Conservation (phyloP, 1,140 invertebrate species). For the Centruroides sculpturatus region DNA sequence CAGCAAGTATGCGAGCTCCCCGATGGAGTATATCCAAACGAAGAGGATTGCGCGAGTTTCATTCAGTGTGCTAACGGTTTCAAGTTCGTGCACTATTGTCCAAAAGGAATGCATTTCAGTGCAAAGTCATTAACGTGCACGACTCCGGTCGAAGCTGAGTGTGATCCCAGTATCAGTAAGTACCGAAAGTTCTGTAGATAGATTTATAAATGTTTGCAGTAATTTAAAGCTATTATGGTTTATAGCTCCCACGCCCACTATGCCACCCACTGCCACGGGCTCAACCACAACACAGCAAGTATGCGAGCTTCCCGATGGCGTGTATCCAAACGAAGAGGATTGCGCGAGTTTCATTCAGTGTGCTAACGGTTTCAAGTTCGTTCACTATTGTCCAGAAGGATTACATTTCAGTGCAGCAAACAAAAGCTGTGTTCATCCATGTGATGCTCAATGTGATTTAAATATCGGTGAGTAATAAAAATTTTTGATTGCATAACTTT, state of each 20-base stretch:
- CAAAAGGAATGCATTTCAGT: slow-evolving; percentile 38
- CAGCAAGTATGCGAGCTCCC: neutral
- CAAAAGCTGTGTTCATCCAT: neutral
- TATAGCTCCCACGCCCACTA: too few species aligned
- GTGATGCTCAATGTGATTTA: neutral
- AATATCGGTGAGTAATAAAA: too few species aligned
- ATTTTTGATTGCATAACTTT: too few species aligned
- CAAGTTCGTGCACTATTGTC: slow-evolving; percentile 24
- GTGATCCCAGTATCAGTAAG: neutral
- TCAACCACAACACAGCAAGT: too few species aligned
- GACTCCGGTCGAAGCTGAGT: slow-evolving; percentile 18
- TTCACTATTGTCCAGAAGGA: slow-evolving; percentile 1
- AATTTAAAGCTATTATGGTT: too few species aligned
- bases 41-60: neutral
- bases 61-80: neutral
- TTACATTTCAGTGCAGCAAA: neutral
- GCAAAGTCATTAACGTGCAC: slow-evolving; percentile 35
- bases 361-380: neutral
- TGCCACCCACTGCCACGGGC: too few species aligned
- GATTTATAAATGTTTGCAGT: too few species aligned
- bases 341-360: slow-evolving; percentile 2
- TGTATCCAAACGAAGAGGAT: neutral
- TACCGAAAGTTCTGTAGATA: too few species aligned
- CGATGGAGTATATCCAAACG: neutral
- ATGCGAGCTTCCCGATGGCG: neutral